A percentile compares a stretch with the other conserved stretches of the same genome.
These are phyloP conservation scores for Pristis pectinata DNA, from an alignment of 2,797 vertebrate species.

Conservation along the genomic window DNA sequence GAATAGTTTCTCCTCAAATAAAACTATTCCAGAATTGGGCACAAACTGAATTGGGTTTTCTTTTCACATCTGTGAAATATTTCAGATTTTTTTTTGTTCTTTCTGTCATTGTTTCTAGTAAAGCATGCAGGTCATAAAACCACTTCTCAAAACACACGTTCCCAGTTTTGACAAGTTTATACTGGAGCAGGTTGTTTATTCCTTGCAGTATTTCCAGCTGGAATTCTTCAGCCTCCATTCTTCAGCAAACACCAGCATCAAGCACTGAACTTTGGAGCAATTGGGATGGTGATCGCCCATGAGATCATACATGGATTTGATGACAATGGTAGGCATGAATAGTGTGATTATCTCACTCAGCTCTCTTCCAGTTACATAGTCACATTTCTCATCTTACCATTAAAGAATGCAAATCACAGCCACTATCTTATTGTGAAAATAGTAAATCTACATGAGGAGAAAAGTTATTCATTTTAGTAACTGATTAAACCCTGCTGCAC, in stretches of 20 bases:
- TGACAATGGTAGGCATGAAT: slow-evolving; percentile 67
- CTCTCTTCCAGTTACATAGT: neutral
- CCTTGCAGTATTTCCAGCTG: slow-evolving; percentile 83
- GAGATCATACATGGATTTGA: slow-evolving; percentile 96
- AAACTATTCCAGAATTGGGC: neutral
- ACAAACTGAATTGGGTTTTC: neutral
- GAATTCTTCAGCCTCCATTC: slow-evolving; percentile 93
- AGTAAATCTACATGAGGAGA: neutral
- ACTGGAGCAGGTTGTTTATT: neutral
- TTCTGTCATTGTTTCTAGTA: neutral
- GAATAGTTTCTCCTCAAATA: neutral
- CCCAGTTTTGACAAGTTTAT: neutral
- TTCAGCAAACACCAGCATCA: slow-evolving; percentile 92
- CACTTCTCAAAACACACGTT: neutral
- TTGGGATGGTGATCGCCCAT: slow-evolving; percentile 95
- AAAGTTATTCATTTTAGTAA: neutral
- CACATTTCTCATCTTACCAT: neutral
- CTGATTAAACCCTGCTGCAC: neutral
- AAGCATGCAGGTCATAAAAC: neutral
- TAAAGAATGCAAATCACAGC: neutral
- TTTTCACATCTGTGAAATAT: neutral
- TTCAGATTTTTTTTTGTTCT: neutral
- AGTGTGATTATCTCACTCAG: neutral
- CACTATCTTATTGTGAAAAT: neutral
- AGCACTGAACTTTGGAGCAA: slow-evolving; percentile 89